Evolutionary conservation across 2,113 vertebrate genomes (phyloP), one percentile per base, ranked within the genome.

Genomic region (Morone chrysops): DNA sequence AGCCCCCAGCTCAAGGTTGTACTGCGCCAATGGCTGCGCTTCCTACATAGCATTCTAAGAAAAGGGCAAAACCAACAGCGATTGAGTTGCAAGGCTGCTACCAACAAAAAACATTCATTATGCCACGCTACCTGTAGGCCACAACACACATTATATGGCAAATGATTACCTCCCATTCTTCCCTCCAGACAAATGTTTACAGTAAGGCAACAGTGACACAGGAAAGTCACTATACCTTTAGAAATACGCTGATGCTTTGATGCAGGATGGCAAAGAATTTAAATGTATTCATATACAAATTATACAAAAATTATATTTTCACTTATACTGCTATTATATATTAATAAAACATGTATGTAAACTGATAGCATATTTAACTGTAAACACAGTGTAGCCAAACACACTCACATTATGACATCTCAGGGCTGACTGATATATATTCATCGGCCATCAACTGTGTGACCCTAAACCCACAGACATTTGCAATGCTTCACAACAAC

Each of bases 1-100:
- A 81, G 60, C 90, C 86, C 71, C 79, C 53, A 77, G 87, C 80
- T 91, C 87, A 89, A 91, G 89, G 68, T 89, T 91, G 85, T 62
- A 65, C 90, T 90, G 89, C 75, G n/a, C 89, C 89, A 60, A 81
- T 87, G 65, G 78, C 73, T 78, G 70, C 4, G 57, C 80, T 86
- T 80, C 73, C 77, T 82, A 70, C 53, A 31, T 38, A 75, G 71
- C 60, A 69, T 70, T 67, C 70, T 40, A 73, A 88, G 72, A 89
- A 85, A 87, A 89, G 75, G 77, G 81, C 56, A 74, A 86, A 83
- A 82, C 66, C 60, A 50, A 70, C 79, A 81, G 81, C 20, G 6
- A 80, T 70, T 48, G 6, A 87, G 78, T 85, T 85, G 83, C 81
- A 83, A 63, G 66, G 63, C 86, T 78, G 61, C 43, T 51, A 11